Conservation (phyloP, 2,113 vertebrate genomes). For the Fregetta grallaria region DNA sequence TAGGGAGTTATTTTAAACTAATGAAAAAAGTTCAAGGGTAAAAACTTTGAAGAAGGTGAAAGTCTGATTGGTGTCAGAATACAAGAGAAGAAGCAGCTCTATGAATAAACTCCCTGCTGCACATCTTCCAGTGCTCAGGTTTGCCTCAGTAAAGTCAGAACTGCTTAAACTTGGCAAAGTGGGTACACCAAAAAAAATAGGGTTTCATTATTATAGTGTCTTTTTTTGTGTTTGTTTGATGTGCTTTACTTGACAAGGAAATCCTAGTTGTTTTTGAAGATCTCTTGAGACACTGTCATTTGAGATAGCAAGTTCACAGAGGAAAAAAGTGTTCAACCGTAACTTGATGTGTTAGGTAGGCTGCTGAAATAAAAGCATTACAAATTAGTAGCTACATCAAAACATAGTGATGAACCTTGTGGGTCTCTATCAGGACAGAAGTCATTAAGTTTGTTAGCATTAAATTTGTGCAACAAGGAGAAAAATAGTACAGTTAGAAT, state of each 20-base stretch:
- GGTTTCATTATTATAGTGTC: neutral
- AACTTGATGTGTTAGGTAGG: neutral
- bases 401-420: neutral
- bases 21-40: neutral
- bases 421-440: neutral
- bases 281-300: neutral
- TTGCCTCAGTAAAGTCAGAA: neutral
- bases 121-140: neutral
- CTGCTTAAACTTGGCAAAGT: neutral
- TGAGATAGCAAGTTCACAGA: neutral
- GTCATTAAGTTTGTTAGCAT: neutral
- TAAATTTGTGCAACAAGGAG: neutral
- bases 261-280: neutral
- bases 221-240: neutral
- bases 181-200: neutral
- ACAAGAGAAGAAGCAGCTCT: neutral
- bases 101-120: neutral
- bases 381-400: neutral
- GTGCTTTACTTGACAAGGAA: neutral
- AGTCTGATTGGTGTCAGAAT: neutral
- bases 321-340: neutral
- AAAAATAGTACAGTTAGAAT: neutral
- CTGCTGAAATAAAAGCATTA: neutral
- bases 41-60: neutral
- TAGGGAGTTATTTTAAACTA: neutral